Base-by-base conservation (phyloP, 1,140 invertebrate species). In the Archivesica marissinica region DNA sequence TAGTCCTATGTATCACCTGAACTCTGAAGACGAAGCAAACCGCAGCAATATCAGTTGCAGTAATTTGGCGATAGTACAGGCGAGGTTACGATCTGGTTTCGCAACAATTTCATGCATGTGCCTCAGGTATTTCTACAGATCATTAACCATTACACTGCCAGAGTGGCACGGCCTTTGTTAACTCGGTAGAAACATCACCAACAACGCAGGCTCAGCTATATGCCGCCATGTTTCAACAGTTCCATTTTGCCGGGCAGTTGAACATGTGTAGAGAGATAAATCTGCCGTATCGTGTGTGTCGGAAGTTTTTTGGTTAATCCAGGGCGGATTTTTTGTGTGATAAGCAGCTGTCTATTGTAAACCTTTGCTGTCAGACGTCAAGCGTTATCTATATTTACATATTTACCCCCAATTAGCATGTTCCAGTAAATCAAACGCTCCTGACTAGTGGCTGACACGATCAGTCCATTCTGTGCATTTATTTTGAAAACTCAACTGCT, bases 291-390 rank as follows among this genome's bases (percentile, higher is more conserved):
- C 59, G n/a, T 64, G 23, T 64, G 30, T 35, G 30, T 64, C 30
- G 59, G n/a, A 35, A 64, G 59, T 35, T 35, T 64, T 64, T 64
- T 64, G 30, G 15, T 33, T 50, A 72, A 72, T 72, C 68, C 39
- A 20, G 68, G n/a, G 68, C 35, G 41, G 68, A 72, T 47, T 50
- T 44, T 44, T 23, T 25, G 15, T 2, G 52, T 47, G 68, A 72
- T 72, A 72, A 72, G 41, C 68, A 72, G 68, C 68, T 72, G 68
- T 72, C 68, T 47, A 72, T 72, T 72, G 41, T 72, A 72, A 72
- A 72, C 68, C 28, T 7, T 72, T 44, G 13, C 41, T 72, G 28
- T 47, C 68, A 72, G 41, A 72, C 44, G 68, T 72, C 68, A 72
- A 72, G 68, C 35, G 50, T 68, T 72, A 72, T 72, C 68, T 72